Base-by-base conservation (phyloP, 2,888 invertebrate genomes). In the Parnassius glacialis region DNA sequence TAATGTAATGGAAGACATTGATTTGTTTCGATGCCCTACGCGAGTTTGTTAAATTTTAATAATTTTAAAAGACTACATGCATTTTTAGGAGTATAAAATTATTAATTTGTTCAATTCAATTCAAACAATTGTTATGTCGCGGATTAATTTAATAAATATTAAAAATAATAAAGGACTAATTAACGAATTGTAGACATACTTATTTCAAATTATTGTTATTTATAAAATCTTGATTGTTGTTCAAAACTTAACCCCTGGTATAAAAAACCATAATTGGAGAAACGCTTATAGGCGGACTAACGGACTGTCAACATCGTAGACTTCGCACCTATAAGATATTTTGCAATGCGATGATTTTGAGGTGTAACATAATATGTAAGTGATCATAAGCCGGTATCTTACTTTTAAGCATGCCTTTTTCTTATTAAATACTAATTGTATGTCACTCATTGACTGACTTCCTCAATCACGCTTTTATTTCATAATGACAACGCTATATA, bases 331-430 rank as follows among this genome's bases (percentile, higher is more conserved):
- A 44, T 43, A 54, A 45, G 45, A 16, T 50, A 57, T 13, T 58
- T 44, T 20, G 56, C 51, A 12, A 51, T 16, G 11, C 43, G 11
- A 11, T 11, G 43, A 43, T 10, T 43, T 43, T 3, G 1, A 43
- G 11, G 43, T 43, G 11, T 43, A 10, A 43, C 43, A 11, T 43
- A 43, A 57, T 65, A 68, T 70, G 86, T 86, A 83, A 85, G 90
- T 90, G 90, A 90, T 90, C 90, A 88, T 83, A 74, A 78, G 87
- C 90, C 90, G 89, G 89, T 84, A 79, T 77, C 70, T 67, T 70
- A 68, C 71, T 70, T 76, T 77, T 73, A 60, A 74, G 83, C 83
- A 84, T 83, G 83, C 66, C 58, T 62, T 70, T 72, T 69, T 68
- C 70, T 68, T 68, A 41, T 74, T 9, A 69, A 67, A 65, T 72